phyloP scores from a whole-genome alignment of 2,113 vertebrate species.

The Castor canadensis region DNA sequence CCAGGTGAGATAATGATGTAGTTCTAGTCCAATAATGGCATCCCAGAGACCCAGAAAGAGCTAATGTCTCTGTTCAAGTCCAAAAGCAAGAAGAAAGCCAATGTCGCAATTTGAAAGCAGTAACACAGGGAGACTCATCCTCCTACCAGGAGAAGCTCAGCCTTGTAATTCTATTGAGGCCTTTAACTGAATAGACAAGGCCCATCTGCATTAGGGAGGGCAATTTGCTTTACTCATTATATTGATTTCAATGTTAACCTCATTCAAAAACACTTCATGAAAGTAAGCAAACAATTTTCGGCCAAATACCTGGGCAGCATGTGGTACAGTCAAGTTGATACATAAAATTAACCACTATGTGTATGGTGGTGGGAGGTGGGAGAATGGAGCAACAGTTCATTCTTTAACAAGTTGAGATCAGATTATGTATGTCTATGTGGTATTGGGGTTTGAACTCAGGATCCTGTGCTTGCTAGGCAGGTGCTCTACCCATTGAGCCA shows the following conservation, averaged over 20 bases:
- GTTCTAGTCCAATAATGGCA: not conserved
- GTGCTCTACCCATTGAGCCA: too few species aligned
- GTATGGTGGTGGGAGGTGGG: too few species aligned
- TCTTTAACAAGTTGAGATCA: not conserved
- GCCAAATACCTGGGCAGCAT: not conserved
- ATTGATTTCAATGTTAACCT: not conserved
- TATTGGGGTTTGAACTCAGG: too few species aligned
- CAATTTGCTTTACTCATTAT: not conserved
- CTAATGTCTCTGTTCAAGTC: not conserved
- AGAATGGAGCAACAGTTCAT: not conserved
- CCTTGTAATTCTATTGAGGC: not conserved
- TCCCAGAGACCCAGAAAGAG: not conserved
- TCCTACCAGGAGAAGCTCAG: not conserved
- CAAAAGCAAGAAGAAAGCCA: not conserved
- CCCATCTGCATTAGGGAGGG: not conserved
- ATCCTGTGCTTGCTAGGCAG: too few species aligned
- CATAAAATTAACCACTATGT: not conserved
- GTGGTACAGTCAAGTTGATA: not conserved
- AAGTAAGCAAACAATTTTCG: not conserved
- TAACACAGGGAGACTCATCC: not conserved
- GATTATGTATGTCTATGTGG: too few species aligned
- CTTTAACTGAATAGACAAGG: not conserved
- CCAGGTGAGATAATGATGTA: not conserved
- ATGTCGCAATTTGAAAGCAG: not conserved
- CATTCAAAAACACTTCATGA: not conserved